These are phyloP conservation scores for Pedetes capensis DNA, from an alignment of 2,113 vertebrate species.

Conservation along the genomic window DNA sequence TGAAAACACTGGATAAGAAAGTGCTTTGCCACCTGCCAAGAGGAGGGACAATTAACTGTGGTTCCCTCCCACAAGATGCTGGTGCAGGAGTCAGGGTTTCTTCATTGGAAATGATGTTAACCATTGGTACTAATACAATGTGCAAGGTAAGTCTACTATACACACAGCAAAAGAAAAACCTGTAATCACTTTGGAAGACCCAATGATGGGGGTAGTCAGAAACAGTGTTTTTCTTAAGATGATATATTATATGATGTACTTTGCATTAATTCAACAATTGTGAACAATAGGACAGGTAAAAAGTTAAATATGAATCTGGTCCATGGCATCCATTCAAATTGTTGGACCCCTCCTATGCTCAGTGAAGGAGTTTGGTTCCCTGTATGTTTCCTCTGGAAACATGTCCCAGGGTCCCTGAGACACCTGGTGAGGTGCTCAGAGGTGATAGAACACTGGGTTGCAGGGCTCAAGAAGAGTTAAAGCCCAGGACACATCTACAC, in stretches of 20 bases:
- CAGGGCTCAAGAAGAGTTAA: rapidly evolving
- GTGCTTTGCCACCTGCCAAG: too few relatives aligned
- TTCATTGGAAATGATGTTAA: neutral
- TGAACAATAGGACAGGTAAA: neutral
- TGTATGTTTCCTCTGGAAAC: neutral
- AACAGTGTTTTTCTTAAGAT: neutral
- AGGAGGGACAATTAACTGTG: rapidly evolving
- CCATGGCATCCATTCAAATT: neutral
- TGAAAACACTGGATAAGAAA: too few relatives aligned
- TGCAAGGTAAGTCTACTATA: neutral
- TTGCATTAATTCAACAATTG: neutral
- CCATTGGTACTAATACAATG: neutral
- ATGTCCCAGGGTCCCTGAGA: neutral
- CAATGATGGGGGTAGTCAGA: neutral
- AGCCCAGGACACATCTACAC: neutral
- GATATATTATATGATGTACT: neutral
- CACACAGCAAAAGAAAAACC: neutral
- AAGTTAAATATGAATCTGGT: neutral
- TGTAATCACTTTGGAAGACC: too few relatives aligned
- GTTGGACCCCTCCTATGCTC: neutral
- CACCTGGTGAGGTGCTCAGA: too few relatives aligned
- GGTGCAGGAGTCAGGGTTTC: neutral
- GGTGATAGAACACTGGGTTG: neutral
- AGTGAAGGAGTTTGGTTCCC: neutral
- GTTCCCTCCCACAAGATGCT: too few relatives aligned